Percentiles rank a stretch among this genome's conserved stretches.
phyloP scores from a whole-genome alignment of 2,113 vertebrate species.

The Clinocottus analis region DNA sequence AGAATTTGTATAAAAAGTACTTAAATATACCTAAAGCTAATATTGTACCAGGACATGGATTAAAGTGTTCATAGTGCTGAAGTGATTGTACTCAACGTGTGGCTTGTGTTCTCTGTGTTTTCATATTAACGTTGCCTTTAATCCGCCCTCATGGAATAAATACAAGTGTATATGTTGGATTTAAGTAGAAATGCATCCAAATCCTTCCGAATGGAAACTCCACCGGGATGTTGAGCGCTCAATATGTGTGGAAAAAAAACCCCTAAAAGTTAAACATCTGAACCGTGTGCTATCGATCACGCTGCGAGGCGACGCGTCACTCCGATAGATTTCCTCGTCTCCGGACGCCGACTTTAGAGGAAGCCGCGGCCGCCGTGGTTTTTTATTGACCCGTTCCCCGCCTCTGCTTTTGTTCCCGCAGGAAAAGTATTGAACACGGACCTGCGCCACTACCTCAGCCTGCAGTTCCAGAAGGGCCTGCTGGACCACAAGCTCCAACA shows the following conservation, averaged over 20 bases:
- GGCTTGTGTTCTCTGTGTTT: neutral
- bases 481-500: conserved; percentile 98
- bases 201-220: neutral
- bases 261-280: neutral
- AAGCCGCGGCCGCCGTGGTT: neutral
- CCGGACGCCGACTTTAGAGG: conserved; percentile 9
- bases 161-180: neutral
- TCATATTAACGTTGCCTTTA: neutral
- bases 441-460: conserved; percentile 96
- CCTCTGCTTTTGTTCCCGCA: conserved; percentile 69
- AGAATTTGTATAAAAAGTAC: no score
- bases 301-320: conserved; percentile 27
- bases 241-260: conserved; percentile 2
- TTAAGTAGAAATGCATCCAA: neutral
- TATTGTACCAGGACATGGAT: no score
- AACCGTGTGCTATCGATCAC: conserved; percentile 25
- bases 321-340: conserved; percentile 37
- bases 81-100: no score
- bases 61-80: no score
- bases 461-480: conserved; percentile 98
- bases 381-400: conserved; percentile 49
- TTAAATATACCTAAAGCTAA: no score
- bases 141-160: no score
- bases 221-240: neutral
- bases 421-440: conserved; percentile 99